Percentiles rank a stretch among this genome's conserved stretches.
These are phyloP conservation scores for Bombus vancouverensis DNA, from an alignment of 1,140 invertebrate genomes.

Conservation along the genomic window DNA sequence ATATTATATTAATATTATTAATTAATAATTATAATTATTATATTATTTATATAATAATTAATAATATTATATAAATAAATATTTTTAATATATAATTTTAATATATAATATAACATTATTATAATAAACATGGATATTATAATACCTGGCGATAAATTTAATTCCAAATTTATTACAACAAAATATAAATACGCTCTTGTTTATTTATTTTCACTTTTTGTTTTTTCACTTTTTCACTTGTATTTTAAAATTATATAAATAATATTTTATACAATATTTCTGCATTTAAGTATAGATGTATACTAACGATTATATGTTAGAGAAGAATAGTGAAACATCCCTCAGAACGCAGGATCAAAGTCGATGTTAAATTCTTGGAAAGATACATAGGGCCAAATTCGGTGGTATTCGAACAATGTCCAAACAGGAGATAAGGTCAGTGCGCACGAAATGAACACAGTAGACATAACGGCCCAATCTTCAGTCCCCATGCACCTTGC, in stretches of 20 bases:
- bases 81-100: no score
- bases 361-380: constrained; percentile 13
- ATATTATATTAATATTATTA: no score
- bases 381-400: constrained; percentile 45
- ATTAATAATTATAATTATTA: no score
- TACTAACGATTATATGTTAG: background rate
- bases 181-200: background rate
- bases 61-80: no score
- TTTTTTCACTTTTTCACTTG: no score
- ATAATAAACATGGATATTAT: background rate
- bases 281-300: no score
- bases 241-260: background rate
- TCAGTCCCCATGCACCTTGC: constrained; percentile 66
- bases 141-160: background rate
- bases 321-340: background rate
- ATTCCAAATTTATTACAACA: background rate
- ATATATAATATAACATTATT: background rate
- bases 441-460: constrained; percentile 61
- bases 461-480: constrained; percentile 63
- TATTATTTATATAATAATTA: no score
- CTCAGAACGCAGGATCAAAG: background rate
- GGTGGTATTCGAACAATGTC: constrained; percentile 66
- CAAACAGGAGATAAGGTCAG: constrained; percentile 75
- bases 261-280: background rate
- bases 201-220: no score